These are phyloP conservation scores for Anas flavirostris DNA, from an alignment of 2,797 vertebrate genomes.

Conservation along the genomic window DNA sequence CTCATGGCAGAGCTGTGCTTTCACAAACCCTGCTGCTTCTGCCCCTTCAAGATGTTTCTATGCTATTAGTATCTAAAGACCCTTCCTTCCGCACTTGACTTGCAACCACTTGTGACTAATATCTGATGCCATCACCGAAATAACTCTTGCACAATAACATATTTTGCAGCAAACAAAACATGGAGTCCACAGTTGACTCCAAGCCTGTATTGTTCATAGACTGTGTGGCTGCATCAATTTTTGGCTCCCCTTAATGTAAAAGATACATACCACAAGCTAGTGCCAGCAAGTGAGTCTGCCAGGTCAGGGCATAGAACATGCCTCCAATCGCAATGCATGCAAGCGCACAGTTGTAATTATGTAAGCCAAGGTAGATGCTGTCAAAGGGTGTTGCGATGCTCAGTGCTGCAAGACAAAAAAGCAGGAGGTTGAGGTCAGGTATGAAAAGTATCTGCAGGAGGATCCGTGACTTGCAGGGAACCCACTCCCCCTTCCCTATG, in stretches of 20 bases:
- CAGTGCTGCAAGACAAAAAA: constrained; percentile 81
- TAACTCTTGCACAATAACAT: not conserved
- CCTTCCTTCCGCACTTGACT: not conserved
- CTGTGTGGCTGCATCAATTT: not conserved
- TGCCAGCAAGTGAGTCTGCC: constrained; percentile 92
- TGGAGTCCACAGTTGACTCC: too few species aligned
- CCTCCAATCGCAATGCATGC: constrained; percentile 91
- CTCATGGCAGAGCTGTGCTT: not conserved
- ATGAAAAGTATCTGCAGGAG: not conserved
- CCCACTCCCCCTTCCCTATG: accelerated
- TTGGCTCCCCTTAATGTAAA: not conserved
- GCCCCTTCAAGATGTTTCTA: not conserved
- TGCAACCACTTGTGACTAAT: not conserved
- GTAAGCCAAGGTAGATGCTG: constrained; percentile 90
- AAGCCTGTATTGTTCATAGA: not conserved
- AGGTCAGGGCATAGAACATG: constrained; percentile 96
- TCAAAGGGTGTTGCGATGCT: constrained; percentile 89
- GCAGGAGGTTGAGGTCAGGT: too few species aligned
- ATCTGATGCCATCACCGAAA: not conserved
- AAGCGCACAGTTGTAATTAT: constrained; percentile 94
- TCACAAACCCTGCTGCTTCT: not conserved
- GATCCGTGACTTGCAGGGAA: not conserved
- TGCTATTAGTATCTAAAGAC: accelerated
- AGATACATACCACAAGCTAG: constrained; percentile 86
- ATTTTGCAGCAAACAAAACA: not conserved